Conservation (phyloP, 2,113 vertebrate genomes). For the Meles meles region DNA sequence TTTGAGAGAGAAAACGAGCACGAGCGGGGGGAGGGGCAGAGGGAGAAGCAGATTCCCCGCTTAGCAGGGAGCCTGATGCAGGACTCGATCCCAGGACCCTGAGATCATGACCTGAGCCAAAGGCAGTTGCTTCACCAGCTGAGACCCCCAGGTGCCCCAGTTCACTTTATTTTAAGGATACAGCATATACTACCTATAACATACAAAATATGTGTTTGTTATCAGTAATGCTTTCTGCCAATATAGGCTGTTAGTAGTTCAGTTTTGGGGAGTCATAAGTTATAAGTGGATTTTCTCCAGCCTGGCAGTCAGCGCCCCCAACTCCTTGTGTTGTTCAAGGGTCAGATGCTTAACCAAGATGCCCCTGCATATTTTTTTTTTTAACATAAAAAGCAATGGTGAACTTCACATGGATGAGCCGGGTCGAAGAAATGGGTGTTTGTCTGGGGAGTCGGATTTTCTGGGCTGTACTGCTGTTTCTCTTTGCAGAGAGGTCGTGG, state of each 20-base stretch:
- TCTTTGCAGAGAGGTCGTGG: constrained; percentile 69
- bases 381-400: background rate
- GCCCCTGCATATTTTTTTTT: background rate
- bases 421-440: no score
- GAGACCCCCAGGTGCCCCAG: background rate
- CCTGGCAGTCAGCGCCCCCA: background rate
- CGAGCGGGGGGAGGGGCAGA: accelerated
- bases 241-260: background rate
- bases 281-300: background rate
- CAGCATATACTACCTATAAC: background rate
- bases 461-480: background rate
- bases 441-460: background rate
- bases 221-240: background rate
- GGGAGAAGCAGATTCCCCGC: background rate
- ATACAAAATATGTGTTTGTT: background rate
- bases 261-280: background rate
- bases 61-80: background rate
- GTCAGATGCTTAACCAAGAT: background rate
- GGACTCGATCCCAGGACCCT: background rate
- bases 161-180: background rate
- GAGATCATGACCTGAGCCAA: background rate
- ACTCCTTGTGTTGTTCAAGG: background rate
- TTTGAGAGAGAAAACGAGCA: background rate
- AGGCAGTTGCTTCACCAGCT: background rate
- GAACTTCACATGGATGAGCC: background rate